A percentile compares a stretch with the other conserved stretches of the same genome.
Conservation (phyloP, 64 coral and sea anemone species). For the Dendrophyllia cribrosa region DNA sequence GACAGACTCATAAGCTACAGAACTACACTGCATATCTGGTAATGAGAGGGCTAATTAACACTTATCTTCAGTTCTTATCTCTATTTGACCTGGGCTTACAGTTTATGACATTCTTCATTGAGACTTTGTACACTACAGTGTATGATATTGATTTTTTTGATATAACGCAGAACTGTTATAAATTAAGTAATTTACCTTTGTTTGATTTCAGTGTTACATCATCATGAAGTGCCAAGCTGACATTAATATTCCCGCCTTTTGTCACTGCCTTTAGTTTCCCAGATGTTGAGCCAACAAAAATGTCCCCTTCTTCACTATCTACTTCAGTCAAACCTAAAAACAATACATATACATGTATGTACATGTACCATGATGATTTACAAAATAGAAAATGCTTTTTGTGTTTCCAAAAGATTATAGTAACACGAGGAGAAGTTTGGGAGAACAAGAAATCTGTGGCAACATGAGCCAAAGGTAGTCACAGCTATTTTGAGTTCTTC, state of each 20-base stretch:
- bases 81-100: no score
- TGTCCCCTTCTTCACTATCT: slow-evolving; percentile 27
- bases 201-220: slow-evolving; percentile 56
- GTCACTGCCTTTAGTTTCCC: slow-evolving; percentile 43
- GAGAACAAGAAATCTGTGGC: no score
- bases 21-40: no score
- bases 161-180: neutral
- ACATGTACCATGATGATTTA: neutral
- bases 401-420: neutral
- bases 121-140: no score
- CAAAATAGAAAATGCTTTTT: neutral
- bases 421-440: no score
- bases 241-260: slow-evolving; percentile 28
- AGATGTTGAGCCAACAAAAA: slow-evolving; percentile 49
- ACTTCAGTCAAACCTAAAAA: slow-evolving; percentile 52
- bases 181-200: slow-evolving; percentile 42
- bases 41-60: no score
- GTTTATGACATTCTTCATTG: no score
- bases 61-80: no score
- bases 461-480: no score
- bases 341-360: neutral
- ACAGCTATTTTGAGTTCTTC: no score
- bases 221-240: slow-evolving; percentile 38
- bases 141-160: no score
- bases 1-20: no score